Evolutionary conservation across 2,113 vertebrate genomes (phyloP), one percentile per base, ranked within the genome.

Genomic region (Alectura lathami): DNA sequence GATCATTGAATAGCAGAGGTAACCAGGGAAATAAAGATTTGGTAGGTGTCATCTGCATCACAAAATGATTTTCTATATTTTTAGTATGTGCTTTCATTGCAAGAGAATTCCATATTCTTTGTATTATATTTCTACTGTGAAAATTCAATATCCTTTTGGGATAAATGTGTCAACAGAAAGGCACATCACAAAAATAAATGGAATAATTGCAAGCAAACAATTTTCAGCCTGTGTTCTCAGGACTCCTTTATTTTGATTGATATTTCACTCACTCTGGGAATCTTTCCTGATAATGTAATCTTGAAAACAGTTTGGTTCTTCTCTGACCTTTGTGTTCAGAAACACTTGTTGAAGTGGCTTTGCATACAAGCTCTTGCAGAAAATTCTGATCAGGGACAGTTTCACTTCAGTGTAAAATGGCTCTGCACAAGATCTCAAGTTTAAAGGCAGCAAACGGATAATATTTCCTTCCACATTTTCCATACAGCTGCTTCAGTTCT

Each of bases 251-350:
- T 93, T 90, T 96, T 93, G 89, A 78, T 83, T 85, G 83, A 92
- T 86, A 63, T 67, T 95, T 96, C 32, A 30, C 14, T 95, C 67
- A 67, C 60, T 83, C 88, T 66, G 59, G 85, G 89, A 86, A 64
- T 92, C 64, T 86, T 86, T 75, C 23, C 72, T 94, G 84, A 40
- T 95, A 89, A 80, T 78, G 53, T 85, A 88, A 92, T 93, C 78
- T 89, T 54, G 16, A 78, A 95, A 90, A 38, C 48, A 47, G 51
- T 78, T 93, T 84, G 74, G 17, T 83, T 96, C 38, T 95, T 93
- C 57, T 91, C 66, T 93, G 91, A 94, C 87, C 86, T 95, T 95
- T 94, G 66, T 54, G 69, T 96, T 95, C 82, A 89, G 76, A 95
- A 96, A 82, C 77, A 90, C 94, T 94, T 91, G 50, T 94, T 93